Conservation (phyloP, 2,888 invertebrate genomes). For the Tryphoninae sp. region DNA sequence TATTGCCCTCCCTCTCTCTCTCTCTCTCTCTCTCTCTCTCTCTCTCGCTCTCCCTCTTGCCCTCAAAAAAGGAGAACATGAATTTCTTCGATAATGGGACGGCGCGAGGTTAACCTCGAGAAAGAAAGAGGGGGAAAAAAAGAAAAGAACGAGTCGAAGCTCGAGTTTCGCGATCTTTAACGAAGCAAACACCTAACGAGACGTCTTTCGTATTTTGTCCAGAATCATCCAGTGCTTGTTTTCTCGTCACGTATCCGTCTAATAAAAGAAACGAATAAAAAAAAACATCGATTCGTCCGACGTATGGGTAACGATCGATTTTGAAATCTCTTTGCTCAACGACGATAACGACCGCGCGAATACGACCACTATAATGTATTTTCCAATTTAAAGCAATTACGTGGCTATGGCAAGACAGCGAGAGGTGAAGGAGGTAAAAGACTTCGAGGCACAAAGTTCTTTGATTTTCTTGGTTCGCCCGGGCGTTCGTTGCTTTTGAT, state of each 20-base stretch:
- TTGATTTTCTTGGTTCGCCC: not conserved
- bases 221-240: not conserved
- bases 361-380: not conserved
- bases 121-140: conserved; percentile 16
- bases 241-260: conserved; percentile 36
- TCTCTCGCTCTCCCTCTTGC: not conserved
- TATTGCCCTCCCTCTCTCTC: conserved; percentile 13
- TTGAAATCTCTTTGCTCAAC: not conserved
- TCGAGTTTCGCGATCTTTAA: conserved; percentile 13
- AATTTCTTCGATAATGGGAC: conserved; percentile 54
- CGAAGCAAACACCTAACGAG: conserved; percentile 43
- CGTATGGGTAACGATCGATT: not conserved
- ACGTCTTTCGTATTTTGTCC: not conserved
- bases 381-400: conserved; percentile 17
- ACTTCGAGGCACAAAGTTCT: conserved; percentile 6
- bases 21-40: conserved; percentile 4
- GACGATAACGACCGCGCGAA: not conserved
- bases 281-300: not conserved
- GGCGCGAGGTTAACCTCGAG: conserved; percentile 24
- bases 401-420: not conserved
- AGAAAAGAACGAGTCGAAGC: not conserved
- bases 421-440: not conserved
- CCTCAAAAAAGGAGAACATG: not conserved
- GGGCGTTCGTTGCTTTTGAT: conserved; percentile 8
- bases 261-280: not conserved